phyloP scores from a whole-genome alignment of 2,888 invertebrate genomes.

The Anarsia innoxiella region DNA sequence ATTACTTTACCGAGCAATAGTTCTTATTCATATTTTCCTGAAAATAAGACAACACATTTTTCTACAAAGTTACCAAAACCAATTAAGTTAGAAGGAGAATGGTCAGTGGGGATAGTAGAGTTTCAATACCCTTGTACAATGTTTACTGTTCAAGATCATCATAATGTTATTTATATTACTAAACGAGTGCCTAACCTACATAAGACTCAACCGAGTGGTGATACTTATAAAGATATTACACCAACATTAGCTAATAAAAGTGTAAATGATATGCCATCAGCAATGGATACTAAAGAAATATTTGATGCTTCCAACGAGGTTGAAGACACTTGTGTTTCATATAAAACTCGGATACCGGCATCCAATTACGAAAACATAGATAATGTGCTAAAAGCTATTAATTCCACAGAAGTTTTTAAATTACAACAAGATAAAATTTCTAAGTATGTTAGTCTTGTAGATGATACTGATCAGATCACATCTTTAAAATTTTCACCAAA shows the following conservation, averaged over 20 bases:
- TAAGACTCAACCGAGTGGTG: constrained; percentile 11
- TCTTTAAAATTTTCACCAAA: constrained; percentile 10
- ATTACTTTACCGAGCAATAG: constrained; percentile 16
- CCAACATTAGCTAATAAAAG: too few relatives aligned
- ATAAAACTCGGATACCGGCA: constrained; percentile 21
- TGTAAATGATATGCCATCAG: too few relatives aligned
- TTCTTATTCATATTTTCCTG: constrained; percentile 21
- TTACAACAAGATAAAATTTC: constrained; percentile 19
- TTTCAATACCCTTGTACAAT: too few relatives aligned
- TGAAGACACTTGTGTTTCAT: too few relatives aligned
- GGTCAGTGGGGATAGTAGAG: too few relatives aligned
- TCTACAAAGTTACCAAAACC: constrained; percentile 15
- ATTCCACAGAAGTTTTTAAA: constrained; percentile 16
- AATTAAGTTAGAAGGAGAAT: constrained; percentile 19
- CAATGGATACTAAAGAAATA: too few relatives aligned
- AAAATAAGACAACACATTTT: constrained; percentile 20
- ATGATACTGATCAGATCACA: not conserved
- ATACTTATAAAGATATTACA: constrained; percentile 18
- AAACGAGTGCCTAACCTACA: constrained; percentile 14
- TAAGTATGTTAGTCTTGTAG: constrained; percentile 7
- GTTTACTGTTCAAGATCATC: constrained; percentile 19
- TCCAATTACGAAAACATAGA: constrained; percentile 19
- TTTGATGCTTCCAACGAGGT: too few relatives aligned
- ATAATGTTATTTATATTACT: constrained; percentile 15
- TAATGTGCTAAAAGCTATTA: constrained; percentile 18